phyloP scores from a whole-genome alignment of 2,888 invertebrate genomes.

The Campopleginae sp. region DNA sequence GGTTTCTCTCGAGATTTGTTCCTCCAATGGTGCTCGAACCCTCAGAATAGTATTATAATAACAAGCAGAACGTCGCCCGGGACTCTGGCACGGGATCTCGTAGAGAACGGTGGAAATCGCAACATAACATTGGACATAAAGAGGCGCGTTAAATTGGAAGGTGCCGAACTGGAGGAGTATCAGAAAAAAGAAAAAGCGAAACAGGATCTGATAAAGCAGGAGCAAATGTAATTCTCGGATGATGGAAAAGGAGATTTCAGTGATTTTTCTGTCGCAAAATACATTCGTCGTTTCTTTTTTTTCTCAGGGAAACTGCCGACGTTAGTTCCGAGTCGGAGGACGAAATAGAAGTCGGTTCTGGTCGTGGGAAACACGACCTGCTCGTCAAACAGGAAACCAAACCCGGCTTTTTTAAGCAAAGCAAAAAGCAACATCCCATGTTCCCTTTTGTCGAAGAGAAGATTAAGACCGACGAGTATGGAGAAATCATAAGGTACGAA shows the following conservation, averaged over 20 bases:
- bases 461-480: constrained; percentile 97
- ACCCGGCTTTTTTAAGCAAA: constrained; percentile 93
- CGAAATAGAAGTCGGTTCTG: constrained; percentile 92
- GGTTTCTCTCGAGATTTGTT: constrained; percentile 98
- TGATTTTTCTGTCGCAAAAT: background rate
- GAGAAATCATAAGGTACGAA: constrained; percentile 92
- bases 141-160: constrained; percentile 90
- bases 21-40: constrained; percentile 95
- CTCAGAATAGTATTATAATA: constrained; percentile 97
- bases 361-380: constrained; percentile 93
- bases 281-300: constrained; percentile 54
- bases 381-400: constrained; percentile 91
- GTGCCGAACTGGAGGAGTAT: constrained; percentile 91
- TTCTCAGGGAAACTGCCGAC: constrained; percentile 88
- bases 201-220: constrained; percentile 83
- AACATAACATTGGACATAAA: constrained; percentile 90
- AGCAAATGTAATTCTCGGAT: constrained; percentile 80
- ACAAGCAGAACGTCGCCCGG: constrained; percentile 95
- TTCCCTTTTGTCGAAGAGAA: constrained; percentile 97
- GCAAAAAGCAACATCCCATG: constrained; percentile 97
- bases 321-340: constrained; percentile 93
- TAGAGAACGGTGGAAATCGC: constrained; percentile 91
- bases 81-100: constrained; percentile 91
- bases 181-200: constrained; percentile 88
- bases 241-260: background rate